phyloP scores from a whole-genome alignment of 2,113 vertebrate genomes.

The Anser brachyrhynchus region DNA sequence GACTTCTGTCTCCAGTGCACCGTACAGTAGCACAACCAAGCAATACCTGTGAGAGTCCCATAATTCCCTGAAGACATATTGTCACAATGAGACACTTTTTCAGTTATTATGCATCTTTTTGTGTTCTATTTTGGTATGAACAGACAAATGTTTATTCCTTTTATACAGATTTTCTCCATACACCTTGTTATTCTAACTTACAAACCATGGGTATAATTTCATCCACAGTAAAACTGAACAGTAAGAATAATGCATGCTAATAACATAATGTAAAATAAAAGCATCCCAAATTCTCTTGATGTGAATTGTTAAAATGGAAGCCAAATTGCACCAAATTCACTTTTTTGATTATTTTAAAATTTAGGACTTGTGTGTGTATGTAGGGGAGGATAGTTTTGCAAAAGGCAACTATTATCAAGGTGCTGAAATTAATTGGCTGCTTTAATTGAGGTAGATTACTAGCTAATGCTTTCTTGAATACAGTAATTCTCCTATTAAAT shows the following conservation, averaged over 20 bases:
- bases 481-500: slow-evolving; percentile 91
- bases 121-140: background rate
- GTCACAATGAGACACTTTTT: background rate
- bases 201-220: rapidly evolving
- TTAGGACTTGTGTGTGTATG: slow-evolving; percentile 59
- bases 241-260: background rate
- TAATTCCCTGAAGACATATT: background rate
- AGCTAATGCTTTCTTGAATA: slow-evolving; percentile 90
- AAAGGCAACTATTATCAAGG: slow-evolving; percentile 84
- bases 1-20: background rate
- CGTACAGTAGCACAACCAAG: background rate
- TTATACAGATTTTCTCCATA: background rate
- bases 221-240: background rate
- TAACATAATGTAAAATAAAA: background rate
- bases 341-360: slow-evolving; percentile 75
- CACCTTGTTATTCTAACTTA: background rate
- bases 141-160: background rate
- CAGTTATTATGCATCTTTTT: background rate
- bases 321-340: slow-evolving; percentile 39
- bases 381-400: slow-evolving; percentile 80
- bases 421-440: slow-evolving; percentile 87
- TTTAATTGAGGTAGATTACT: slow-evolving; percentile 90
- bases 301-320: background rate
- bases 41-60: background rate
- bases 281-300: background rate